Evolutionary conservation across 92 coral and sea anemone species (phyloP), one percentile per base, ranked within the genome.

Genomic region (Ricordea florida): DNA sequence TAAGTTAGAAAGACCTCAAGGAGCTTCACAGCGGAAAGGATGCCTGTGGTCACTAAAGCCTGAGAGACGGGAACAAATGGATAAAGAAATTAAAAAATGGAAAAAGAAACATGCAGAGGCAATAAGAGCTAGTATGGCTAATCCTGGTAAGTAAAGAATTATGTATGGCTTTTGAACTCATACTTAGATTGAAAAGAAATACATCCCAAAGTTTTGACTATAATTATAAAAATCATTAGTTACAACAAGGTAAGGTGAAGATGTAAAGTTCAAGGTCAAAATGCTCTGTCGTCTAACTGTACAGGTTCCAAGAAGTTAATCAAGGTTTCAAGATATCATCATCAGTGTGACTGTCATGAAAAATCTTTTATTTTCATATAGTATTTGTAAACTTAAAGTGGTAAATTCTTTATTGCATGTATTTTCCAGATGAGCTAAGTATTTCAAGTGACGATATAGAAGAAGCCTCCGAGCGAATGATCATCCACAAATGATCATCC

Each of bases 1-100:
- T 78, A 96, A 96, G 76, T 74, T 96, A 10, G 99, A 96, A 45
- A 83, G 99, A 16, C 99, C 99, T 3, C 99, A 96, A 62, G 99
- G 99, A 32, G 97, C 99, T 1, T 96, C 99, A 1, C 99, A 96
- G 87, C 67, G 99, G 44, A 96, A 96, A 65, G 99, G 99, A 56
- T 96, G 99, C 23, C 74, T 96, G 11, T 96, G 99, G 99, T 92
- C 99, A 1, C 76, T 96, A 8, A 92, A 93, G 76, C 99, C 99
- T 0, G 99, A 96, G 76, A 86, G 94, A 44, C 85, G 90, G 38
- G 99, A 92, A 52, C 99, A 96, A 60, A 96, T 96, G 99, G 89
- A 85, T 32, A 96, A 96, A 55, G 99, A 96, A 50, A 96, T 96
- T 33, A 92, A 80, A 45, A 96, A 96, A 72, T 96, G 99, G 99